These are phyloP conservation scores for Anticlea derivata DNA, from an alignment of 2,888 invertebrate species.

Conservation along the genomic window DNA sequence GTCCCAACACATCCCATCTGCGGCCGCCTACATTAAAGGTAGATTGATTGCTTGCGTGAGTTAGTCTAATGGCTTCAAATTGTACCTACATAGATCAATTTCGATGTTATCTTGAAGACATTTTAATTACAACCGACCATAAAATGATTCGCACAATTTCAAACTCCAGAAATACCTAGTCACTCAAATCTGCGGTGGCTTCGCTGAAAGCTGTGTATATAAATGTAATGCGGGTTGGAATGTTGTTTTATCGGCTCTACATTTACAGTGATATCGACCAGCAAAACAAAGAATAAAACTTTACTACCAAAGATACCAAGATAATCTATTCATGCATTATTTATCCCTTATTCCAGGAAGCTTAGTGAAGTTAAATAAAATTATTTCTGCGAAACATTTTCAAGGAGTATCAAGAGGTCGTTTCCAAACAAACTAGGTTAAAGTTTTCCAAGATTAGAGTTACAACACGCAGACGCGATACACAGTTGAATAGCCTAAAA, in stretches of 20 bases:
- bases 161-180: not conserved
- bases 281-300: slow-evolving; percentile 13
- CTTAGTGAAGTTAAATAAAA: slow-evolving; percentile 19
- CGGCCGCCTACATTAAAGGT: slow-evolving; percentile 30
- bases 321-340: slow-evolving; percentile 17
- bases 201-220: too few species aligned
- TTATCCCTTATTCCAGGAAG: slow-evolving; percentile 13
- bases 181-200: too few species aligned
- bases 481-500: slow-evolving; percentile 43
- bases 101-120: slow-evolving; percentile 28
- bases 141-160: slow-evolving; percentile 7
- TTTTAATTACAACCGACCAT: slow-evolving; percentile 16
- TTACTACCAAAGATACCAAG: slow-evolving; percentile 9
- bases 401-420: slow-evolving; percentile 48
- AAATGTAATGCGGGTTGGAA: not conserved
- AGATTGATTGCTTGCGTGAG: slow-evolving; percentile 37
- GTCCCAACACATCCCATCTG: slow-evolving; percentile 28
- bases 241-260: not conserved
- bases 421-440: slow-evolving; percentile 55
- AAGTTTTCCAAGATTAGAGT: slow-evolving; percentile 65
- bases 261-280: not conserved
- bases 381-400: slow-evolving; percentile 40
- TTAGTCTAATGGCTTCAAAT: slow-evolving; percentile 33
- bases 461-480: slow-evolving; percentile 49
- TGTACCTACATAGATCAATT: slow-evolving; percentile 29